Base-by-base conservation (phyloP, 2,888 invertebrate genomes). In the Rotaria magnacalcarata region DNA sequence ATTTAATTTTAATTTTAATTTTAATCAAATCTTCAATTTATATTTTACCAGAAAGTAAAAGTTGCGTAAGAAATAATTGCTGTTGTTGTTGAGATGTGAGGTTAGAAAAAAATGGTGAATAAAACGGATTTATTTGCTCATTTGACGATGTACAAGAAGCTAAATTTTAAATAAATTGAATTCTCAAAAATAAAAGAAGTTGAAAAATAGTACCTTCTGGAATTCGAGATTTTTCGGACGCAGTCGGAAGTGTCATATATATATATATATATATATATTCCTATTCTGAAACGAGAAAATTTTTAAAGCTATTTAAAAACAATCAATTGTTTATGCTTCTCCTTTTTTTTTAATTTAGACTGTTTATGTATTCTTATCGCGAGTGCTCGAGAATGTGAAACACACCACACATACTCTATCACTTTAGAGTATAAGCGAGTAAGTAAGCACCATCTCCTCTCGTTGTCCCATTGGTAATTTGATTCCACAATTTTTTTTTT, bases 351-450 rank as follows among this genome's bases (percentile, higher is more conserved):
- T 67, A 67, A 67, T 67, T 67, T 34, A 67, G 67, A 67, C 67
- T 67, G 67, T 67, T 67, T 67, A 67, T 67, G 67, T 67, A 67
- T 67, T 67, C 67, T 67, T 67, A 67, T 67, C 67, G 67, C 67
- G 27, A 34, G 67, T 34, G 67, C 67, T 67, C 67, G 67, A 67
- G 67, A 67, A 67, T 67, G 67, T 67, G 67, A 67, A 67, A 67
- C 67, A 67, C 67, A 67, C 34, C 67, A 67, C 67, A 67, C 67
- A 67, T 27, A 67, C 67, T 67, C 67, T 67, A 67, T 67, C 67
- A 67, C 27, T 67, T 67, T 34, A 67, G 67, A 67, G 67, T 67
- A 67, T 67, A 67, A 67, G 34, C 67, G 67, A 67, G 67, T 67
- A 67, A 67, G 67, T 67, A 67, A 67, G 67, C 67, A 67, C 34